Percentiles rank a stretch among this genome's conserved stretches.
phyloP scores from a whole-genome alignment of 2,797 vertebrate genomes.

The Gobionotothen gibberifrons region DNA sequence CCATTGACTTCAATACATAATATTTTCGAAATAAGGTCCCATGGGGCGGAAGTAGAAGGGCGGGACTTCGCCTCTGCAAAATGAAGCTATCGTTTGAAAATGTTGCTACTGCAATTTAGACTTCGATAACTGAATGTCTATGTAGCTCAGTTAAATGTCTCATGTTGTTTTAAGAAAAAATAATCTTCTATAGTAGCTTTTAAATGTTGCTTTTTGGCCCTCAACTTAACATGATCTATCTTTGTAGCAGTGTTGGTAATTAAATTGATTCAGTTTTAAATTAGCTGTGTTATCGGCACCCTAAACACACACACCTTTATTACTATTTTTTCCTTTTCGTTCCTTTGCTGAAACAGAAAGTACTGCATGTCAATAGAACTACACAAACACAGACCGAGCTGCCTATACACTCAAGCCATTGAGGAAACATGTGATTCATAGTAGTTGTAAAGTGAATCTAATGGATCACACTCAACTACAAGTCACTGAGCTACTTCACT shows the following conservation, averaged over 20 bases:
- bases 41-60: too few relatives aligned
- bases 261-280: slow-evolving; percentile 6
- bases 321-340: not conserved
- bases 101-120: not conserved
- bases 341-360: slow-evolving; percentile 30
- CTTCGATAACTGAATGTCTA: not conserved
- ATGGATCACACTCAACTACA: slow-evolving; percentile 8
- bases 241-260: slow-evolving; percentile 1
- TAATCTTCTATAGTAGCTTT: not conserved
- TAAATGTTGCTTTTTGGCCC: not conserved
- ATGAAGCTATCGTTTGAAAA: not conserved
- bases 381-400: slow-evolving; percentile 13
- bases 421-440: slow-evolving; percentile 32
- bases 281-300: not conserved
- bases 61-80: too few relatives aligned
- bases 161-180: not conserved
- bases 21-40: too few relatives aligned
- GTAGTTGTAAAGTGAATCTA: not conserved
- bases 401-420: not conserved
- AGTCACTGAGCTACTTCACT: slow-evolving; percentile 29
- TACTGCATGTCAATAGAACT: not conserved
- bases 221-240: not conserved
- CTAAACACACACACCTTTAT: slow-evolving; percentile 6
- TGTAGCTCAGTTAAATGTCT: not conserved
- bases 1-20: too few relatives aligned